phyloP scores from a whole-genome alignment of 2,797 vertebrate species.

The Neosalanx taihuensis region DNA sequence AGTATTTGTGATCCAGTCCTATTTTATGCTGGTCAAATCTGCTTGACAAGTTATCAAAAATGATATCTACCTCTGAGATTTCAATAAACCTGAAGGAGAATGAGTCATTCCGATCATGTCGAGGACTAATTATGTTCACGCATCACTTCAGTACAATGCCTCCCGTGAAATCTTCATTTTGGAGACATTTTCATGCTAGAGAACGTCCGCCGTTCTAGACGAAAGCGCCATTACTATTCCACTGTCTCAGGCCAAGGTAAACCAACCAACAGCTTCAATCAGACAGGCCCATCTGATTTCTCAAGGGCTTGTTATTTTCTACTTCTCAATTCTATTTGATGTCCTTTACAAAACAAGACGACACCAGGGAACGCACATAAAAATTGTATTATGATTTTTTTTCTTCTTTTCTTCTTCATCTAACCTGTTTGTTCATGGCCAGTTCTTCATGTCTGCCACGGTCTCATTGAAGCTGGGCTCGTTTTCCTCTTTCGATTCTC shows the following conservation, averaged over 20 bases:
- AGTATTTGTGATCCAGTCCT: neutral
- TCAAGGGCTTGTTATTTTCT: constrained; percentile 89
- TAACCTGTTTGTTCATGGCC: constrained; percentile 77
- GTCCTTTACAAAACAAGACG: constrained; percentile 90
- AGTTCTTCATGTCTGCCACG: constrained; percentile 71
- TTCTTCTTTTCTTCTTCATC: constrained; percentile 51
- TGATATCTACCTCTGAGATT: constrained; percentile 50
- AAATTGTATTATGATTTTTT: constrained; percentile 73
- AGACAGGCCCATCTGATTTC: constrained; percentile 84
- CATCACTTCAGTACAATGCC: constrained; percentile 54
- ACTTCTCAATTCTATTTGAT: constrained; percentile 97
- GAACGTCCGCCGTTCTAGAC: constrained; percentile 73
- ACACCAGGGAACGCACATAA: constrained; percentile 88
- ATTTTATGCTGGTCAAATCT: constrained; percentile 23
- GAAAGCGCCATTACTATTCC: constrained; percentile 79
- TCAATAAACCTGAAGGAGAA: constrained; percentile 52
- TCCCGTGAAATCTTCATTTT: constrained; percentile 62
- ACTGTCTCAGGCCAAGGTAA: constrained; percentile 84
- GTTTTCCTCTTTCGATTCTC: constrained; percentile 50
- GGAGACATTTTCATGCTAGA: constrained; percentile 72
- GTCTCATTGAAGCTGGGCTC: constrained; percentile 70
- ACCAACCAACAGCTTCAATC: constrained; percentile 85
- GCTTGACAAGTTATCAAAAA: constrained; percentile 8
- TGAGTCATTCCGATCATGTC: constrained; percentile 50
- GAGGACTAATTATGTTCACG: constrained; percentile 61